These are phyloP conservation scores for Chelonus formosanus DNA, from an alignment of 2,888 invertebrate species.

Conservation along the genomic window DNA sequence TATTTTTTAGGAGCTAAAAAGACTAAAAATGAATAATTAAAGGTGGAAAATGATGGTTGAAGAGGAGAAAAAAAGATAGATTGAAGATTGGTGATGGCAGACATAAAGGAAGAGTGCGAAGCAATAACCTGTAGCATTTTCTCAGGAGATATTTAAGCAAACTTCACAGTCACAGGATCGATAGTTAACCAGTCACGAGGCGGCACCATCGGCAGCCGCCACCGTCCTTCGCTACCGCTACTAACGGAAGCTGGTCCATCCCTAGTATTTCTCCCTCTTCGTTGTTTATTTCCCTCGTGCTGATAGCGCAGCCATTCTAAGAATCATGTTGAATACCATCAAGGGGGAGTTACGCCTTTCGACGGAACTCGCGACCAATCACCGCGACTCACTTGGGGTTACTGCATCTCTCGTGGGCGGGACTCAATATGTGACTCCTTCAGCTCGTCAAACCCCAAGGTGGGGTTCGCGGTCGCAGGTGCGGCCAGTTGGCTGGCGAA, in stretches of 20 bases:
- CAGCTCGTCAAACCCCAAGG: slow-evolving; percentile 37
- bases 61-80: background rate
- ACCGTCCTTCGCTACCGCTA: slow-evolving; percentile 36
- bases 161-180: slow-evolving; percentile 41
- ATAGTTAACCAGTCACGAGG: slow-evolving; percentile 45
- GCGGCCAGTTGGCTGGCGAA: slow-evolving; percentile 62
- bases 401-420: slow-evolving; percentile 41
- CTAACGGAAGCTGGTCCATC: slow-evolving; percentile 30
- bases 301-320: slow-evolving; percentile 58
- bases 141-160: slow-evolving; percentile 14
- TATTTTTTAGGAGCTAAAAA: no score
- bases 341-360: slow-evolving; percentile 49
- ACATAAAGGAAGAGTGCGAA: slow-evolving; percentile 18
- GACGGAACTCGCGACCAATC: slow-evolving; percentile 46
- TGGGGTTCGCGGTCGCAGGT: slow-evolving; percentile 55
- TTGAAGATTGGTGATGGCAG: slow-evolving; percentile 9
- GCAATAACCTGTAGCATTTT: slow-evolving; percentile 33
- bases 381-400: slow-evolving; percentile 31
- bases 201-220: slow-evolving; percentile 48
- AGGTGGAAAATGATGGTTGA: slow-evolving; percentile 2
- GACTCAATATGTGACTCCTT: slow-evolving; percentile 20
- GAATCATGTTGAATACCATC: slow-evolving; percentile 49
- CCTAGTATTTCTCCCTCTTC: slow-evolving; percentile 17
- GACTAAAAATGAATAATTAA: background rate
- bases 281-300: slow-evolving; percentile 3